Percentiles rank a stretch among this genome's conserved stretches.
Conservation (phyloP, 1,140 invertebrate genomes). For the Drosophila ambigua region DNA sequence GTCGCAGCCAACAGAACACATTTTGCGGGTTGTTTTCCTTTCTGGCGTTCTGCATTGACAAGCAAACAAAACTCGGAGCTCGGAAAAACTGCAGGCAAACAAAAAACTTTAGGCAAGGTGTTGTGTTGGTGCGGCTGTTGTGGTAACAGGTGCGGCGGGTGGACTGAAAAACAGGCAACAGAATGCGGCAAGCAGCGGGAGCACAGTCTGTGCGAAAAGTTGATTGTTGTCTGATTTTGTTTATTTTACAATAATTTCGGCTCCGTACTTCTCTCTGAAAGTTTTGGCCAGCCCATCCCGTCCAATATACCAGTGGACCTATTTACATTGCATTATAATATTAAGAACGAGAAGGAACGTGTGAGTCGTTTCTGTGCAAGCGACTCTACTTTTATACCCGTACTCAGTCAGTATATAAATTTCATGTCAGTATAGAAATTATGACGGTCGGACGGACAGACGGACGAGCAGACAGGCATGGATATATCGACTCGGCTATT, state of each 20-base stretch:
- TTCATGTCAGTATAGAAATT: too few relatives aligned
- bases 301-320: background rate
- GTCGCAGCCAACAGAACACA: conserved; percentile 4
- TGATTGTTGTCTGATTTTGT: conserved; percentile 56
- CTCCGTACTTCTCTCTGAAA: conserved; percentile 28
- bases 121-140: conserved; percentile 52
- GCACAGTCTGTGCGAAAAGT: conserved; percentile 65
- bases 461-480: too few relatives aligned
- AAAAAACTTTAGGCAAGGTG: conserved; percentile 63
- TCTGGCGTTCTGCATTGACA: conserved; percentile 68
- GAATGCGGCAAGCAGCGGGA: conserved; percentile 15
- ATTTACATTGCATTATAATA: conserved; percentile 47
- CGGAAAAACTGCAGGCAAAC: conserved; percentile 42
- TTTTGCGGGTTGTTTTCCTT: conserved; percentile 27
- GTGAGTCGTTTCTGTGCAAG: too few relatives aligned
- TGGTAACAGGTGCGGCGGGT: conserved; percentile 57
- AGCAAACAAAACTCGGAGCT: conserved; percentile 62
- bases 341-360: background rate
- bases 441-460: too few relatives aligned
- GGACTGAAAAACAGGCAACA: conserved; percentile 7
- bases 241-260: conserved; percentile 56
- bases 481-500: too few relatives aligned
- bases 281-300: conserved; percentile 1
- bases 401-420: too few relatives aligned
- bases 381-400: too few relatives aligned